Base-by-base conservation (phyloP, 2,113 vertebrate genomes). In the Onychorhynchus coronatus region DNA sequence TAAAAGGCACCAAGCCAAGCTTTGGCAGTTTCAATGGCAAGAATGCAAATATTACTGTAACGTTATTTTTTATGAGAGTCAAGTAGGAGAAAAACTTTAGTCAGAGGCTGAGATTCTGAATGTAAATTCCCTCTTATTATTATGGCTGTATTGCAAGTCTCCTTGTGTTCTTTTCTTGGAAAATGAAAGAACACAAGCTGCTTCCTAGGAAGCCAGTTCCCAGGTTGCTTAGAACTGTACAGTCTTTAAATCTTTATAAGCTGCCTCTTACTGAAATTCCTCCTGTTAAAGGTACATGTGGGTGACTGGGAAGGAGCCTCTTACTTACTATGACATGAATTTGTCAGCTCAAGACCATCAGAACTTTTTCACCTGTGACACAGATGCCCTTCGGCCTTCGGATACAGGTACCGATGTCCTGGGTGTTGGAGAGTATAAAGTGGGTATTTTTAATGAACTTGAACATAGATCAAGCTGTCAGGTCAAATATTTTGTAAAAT, bases 281-380 rank as follows among this genome's bases (percentile, higher is more conserved):
- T 95, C 44, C 75, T 46, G 8, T 76, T 83, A 55, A 91, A 99
- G 99, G 93, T 99, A 99, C 95, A 99, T 99, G 52, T 99, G 99
- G 99, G 99, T 99, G 93, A 99, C 99, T 31, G 99, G 99, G 77
- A 99, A 99, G 97, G 99, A 99, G 85, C 99, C 99, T 27, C 98
- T 99, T 89, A 99, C 99, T 0, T 99, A 99, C 96, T 99, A 99
- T 67, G 99, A 99, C 94, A 99, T 99, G 99, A 99, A 99, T 93
- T 97, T 99, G 89, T 99, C 99, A 67, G 99, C 99, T 96, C 99
- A 99, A 96, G 99, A 99, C 95, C 99, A 99, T 93, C 99, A 99
- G 65, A 99, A 99, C 27, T 99, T 99, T 96, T 99, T 99, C 96
- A 99, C 99, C 0, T 99, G 99, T 89, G 99, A 99, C 89, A 99